Evolutionary conservation across 92 coral and sea anemone genomes (phyloP).

Genomic region (Metridium senile): DNA sequence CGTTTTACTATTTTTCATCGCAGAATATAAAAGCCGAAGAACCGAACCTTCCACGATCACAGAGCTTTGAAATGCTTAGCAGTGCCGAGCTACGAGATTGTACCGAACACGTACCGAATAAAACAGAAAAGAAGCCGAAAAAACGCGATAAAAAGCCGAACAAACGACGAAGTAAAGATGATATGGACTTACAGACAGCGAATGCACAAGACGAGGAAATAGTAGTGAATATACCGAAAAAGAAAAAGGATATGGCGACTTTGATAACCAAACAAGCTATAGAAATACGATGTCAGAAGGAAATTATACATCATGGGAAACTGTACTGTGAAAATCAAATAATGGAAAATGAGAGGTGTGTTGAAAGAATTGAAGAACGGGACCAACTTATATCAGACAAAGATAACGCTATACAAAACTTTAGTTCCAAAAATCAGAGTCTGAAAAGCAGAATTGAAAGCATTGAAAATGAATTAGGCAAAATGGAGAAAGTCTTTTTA

Average conservation of each 20-base stretch:
- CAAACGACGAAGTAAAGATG: conserved; percentile 39
- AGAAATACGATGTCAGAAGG: conserved; percentile 58
- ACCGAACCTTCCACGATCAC: not conserved
- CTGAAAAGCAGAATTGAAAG: conserved; percentile 33
- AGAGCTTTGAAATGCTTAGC: conserved; percentile 17
- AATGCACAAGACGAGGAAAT: conserved; percentile 29
- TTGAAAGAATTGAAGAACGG: conserved; percentile 56
- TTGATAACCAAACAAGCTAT: conserved; percentile 47
- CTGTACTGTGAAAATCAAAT: conserved; percentile 31
- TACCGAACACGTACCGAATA: not conserved
- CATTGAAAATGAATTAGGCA: conserved; percentile 32
- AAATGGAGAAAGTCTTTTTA: conserved; percentile 41
- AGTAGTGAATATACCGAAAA: conserved; percentile 48
- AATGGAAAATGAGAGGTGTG: conserved; percentile 42
- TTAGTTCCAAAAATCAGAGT: conserved; percentile 31
- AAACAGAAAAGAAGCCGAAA: not conserved
- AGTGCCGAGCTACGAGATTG: conserved; percentile 3
- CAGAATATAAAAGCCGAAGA: not conserved
- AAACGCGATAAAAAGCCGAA: conserved; percentile 4
- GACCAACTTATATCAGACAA: conserved; percentile 56
- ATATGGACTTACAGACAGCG: conserved; percentile 24
- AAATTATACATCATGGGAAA: conserved; percentile 55
- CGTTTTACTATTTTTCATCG: not conserved
- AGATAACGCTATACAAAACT: conserved; percentile 47
- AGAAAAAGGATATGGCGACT: conserved; percentile 57